Evolutionary conservation across 2,113 vertebrate species (phyloP), one percentile per base, ranked within the genome.

Genomic region (Pagrus major): DNA sequence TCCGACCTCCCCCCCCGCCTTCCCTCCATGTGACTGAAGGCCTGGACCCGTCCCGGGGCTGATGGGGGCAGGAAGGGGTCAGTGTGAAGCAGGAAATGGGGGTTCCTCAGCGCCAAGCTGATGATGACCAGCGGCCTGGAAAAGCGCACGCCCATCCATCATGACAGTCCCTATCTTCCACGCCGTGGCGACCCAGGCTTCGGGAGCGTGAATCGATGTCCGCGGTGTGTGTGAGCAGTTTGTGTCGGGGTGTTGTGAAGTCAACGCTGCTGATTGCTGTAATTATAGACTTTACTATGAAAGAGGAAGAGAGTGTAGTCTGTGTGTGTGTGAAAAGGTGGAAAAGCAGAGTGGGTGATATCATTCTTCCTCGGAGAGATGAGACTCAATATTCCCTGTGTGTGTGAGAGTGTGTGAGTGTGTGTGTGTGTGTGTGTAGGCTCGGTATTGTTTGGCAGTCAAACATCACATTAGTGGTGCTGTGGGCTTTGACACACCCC

Each of bases 101-200:
- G 83, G 78, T 78, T 81, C 66, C 75, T 60, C 46, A 27, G 75
- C 47, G 70, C 82, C 85, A 56, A 71, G 74, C 52, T 69, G 78
- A 84, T 88, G 91, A 92, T 92, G 89, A 90, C 83, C 91, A 91
- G 86, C 68, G 75, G 89, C 83, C 86, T 87, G 89, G 89, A 92
- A 91, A n/a, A 91, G 79, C 49, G 27, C 11, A 35, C 56, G 71
- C 68, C 72, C 91, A 94, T 94, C 88, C 90, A 92, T 94, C 93
- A 93, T 6, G 41, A 41, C 79, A 5, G 68, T 49, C 87, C 56
- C 83, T 88, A 81, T 91, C 89, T 86, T 63, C 49, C 37, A 9
- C 31, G 10, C 58, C 1, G 42, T 35, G 54, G 69, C 25, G 59
- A 84, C 72, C 76, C 59, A n/a, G 60, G 64, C 68, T n/a, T 71